These are phyloP conservation scores for Acronicta leporina DNA, from an alignment of 2,888 invertebrate genomes.

Conservation along the genomic window DNA sequence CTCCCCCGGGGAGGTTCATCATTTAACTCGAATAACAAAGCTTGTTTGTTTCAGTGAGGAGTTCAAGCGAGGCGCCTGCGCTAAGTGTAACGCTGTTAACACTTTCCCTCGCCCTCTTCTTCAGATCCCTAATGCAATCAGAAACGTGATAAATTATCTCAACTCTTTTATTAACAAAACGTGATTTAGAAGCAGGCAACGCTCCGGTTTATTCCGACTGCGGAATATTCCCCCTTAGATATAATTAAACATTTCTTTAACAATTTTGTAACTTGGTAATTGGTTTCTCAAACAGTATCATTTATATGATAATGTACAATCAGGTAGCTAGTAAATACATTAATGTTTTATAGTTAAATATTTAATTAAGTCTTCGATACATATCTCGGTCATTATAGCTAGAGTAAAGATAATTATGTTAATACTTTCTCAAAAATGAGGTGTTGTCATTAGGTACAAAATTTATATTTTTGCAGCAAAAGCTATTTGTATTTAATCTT, in stretches of 20 bases:
- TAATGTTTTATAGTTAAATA: conserved; percentile 62
- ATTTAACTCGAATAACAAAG: conserved; percentile 62
- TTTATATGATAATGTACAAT: conserved; percentile 49
- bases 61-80: conserved; percentile 74
- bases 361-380: conserved; percentile 69
- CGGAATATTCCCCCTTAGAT: conserved; percentile 46
- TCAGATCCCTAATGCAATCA: conserved; percentile 76
- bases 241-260: conserved; percentile 38
- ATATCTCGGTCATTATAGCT: conserved; percentile 66
- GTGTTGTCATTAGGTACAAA: conserved; percentile 56
- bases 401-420: conserved; percentile 46
- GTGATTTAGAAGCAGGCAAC: conserved; percentile 70
- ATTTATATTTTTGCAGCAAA: conserved; percentile 63
- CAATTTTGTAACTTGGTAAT: conserved; percentile 31
- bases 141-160: conserved; percentile 86
- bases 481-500: conserved; percentile 49
- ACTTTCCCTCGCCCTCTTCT: conserved; percentile 76
- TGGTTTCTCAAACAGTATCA: conserved; percentile 37
- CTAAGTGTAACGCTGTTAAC: conserved; percentile 81
- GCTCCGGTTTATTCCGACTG: conserved; percentile 51
- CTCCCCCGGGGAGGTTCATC: conserved; percentile 42
- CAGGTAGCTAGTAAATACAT: conserved; percentile 61
- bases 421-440: conserved; percentile 42
- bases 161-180: conserved; percentile 75
- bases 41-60: conserved; percentile 85